A percentile compares a stretch with the other conserved stretches of the same genome.
phyloP scores from a whole-genome alignment of 2,797 vertebrate genomes.

The Numenius phaeopus region DNA sequence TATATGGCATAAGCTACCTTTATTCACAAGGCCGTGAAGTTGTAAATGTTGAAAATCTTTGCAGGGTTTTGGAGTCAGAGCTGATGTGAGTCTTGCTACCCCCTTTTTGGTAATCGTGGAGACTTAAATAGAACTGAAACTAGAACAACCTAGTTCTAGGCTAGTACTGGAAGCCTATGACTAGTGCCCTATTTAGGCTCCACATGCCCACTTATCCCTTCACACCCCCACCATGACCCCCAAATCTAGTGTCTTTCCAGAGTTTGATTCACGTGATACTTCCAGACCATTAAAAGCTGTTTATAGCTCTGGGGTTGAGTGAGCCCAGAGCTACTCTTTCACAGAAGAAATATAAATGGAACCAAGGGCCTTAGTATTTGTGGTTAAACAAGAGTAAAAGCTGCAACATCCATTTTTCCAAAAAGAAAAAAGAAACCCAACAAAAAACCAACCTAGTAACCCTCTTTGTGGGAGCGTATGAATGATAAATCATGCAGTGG shows the following conservation, averaged over 20 bases:
- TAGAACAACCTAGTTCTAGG: neutral
- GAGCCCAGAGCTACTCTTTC: conserved; percentile 69
- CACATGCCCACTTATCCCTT: neutral
- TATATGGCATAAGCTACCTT: conserved; percentile 35
- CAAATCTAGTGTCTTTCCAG: conserved; percentile 65
- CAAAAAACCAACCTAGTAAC: neutral
- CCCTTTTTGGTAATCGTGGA: conserved; percentile 32
- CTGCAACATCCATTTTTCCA: conserved; percentile 77
- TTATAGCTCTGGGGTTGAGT: conserved; percentile 64
- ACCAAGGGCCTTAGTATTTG: conserved; percentile 81
- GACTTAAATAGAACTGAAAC: conserved; percentile 42
- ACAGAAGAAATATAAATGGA: conserved; percentile 76
- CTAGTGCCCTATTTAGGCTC: neutral
- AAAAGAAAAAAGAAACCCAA: conserved; percentile 4
- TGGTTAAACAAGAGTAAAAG: conserved; percentile 77
- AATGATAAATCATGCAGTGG: conserved; percentile 62
- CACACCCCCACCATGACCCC: neutral
- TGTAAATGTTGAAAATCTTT: conserved; percentile 15
- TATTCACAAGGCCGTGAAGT: neutral
- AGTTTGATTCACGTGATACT: conserved; percentile 48
- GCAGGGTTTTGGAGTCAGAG: conserved; percentile 48
- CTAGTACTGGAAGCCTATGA: neutral
- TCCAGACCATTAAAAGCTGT: conserved; percentile 72
- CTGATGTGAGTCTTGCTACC: conserved; percentile 27
- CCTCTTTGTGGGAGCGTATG: conserved; percentile 56